Evolutionary conservation across 2,113 vertebrate species (phyloP).

Genomic region (Emydocephalus ijimae): DNA sequence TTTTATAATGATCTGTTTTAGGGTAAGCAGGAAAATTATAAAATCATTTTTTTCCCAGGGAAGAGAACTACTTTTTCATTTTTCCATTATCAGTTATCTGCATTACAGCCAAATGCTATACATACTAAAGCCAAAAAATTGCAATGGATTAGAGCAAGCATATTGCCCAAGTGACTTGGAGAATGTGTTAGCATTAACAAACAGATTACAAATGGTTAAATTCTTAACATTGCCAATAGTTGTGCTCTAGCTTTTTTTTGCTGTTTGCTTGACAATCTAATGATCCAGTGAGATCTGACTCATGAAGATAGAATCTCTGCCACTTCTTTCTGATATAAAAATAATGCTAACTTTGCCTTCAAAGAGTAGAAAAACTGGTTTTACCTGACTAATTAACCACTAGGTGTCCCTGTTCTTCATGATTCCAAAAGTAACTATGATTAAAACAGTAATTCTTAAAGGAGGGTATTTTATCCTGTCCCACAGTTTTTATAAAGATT

Average conservation of each 20-base stretch:
- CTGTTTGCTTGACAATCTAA: background rate
- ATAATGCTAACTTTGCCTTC: constrained; percentile 1
- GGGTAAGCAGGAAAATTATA: background rate
- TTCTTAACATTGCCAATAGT: background rate
- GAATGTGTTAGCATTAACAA: background rate
- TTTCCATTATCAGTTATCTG: background rate
- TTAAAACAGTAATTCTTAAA: background rate
- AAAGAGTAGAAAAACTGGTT: background rate
- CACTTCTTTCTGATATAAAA: background rate
- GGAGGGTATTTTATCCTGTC: background rate
- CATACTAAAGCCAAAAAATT: background rate
- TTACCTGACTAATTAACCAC: constrained; percentile 58
- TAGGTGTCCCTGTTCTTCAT: constrained; percentile 68
- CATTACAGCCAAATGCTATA: background rate
- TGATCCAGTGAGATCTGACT: background rate
- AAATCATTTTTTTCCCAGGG: background rate
- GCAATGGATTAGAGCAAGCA: background rate
- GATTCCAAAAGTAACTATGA: constrained; percentile 11
- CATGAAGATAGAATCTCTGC: background rate
- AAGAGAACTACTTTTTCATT: background rate
- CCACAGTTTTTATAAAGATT: background rate
- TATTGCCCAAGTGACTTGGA: background rate
- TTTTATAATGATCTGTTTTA: background rate
- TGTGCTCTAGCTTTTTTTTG: background rate
- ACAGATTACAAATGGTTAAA: background rate